Evolutionary conservation across 2,888 invertebrate genomes (phyloP), one percentile per base, ranked within the genome.

Genomic region (Polietes domitor): DNA sequence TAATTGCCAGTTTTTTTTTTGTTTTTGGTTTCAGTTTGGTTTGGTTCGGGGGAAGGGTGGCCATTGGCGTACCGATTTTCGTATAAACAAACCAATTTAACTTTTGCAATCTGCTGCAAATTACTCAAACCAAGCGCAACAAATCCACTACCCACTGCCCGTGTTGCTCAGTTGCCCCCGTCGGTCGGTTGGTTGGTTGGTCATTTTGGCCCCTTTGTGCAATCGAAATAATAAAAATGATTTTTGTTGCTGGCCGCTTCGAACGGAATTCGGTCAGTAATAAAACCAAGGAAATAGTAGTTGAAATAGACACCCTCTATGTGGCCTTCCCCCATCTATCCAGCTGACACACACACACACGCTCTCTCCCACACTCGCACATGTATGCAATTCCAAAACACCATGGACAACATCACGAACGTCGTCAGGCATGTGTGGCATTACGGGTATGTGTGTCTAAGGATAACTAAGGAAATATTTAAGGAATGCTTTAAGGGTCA

Each of bases 21-120:
- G 12, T 26, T 58, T 24, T 53, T 53, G 50, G 2, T 10, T 43
- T 53, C 21, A n/a, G 2, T 10, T 43, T 43, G 7, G 17, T 50
- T 50, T n/a, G 21, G 19, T 41, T 70, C 58, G 1, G 77, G 65
- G 15, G 9, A 55, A 53, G 85, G 86, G 86, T 87, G 82, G 86
- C 9, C 41, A 9, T 17, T 37, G 61, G 32, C 53, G 73, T n/a
- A 71, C 55, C 43, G 47, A 78, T 77, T 65, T 80, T 68, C 41
- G 21, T 53, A 73, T 53, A 55, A 81, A 82, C 77, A 89, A 88
- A 89, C 87, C 89, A 90, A 90, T 90, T 90, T 89, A 89, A 89
- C 89, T 89, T 90, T 89, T 84, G 89, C 89, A 89, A 89, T 89
- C 89, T 90, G 89, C 89, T 88, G 87, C 87, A 88, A 84, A 87